Conservation (phyloP, 2,888 invertebrate species). For the Agelastica alni region DNA sequence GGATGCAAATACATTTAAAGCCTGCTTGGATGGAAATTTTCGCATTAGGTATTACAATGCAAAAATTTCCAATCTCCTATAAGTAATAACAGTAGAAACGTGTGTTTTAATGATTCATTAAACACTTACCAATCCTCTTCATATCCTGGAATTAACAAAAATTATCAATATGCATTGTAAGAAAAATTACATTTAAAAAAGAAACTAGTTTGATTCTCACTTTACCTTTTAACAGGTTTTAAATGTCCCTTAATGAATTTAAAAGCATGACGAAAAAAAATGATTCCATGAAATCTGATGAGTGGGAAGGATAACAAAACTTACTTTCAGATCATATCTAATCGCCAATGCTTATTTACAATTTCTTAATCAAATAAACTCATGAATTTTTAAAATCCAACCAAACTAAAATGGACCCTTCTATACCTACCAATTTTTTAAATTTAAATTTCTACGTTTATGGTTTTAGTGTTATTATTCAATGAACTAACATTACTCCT, state of each 20-base stretch:
- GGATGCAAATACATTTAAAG: slow-evolving; percentile 1
- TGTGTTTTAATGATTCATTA: slow-evolving; percentile 29
- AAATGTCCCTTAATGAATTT: too few species aligned
- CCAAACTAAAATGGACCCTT: too few species aligned
- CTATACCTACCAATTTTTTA: too few species aligned
- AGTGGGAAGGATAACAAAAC: too few species aligned
- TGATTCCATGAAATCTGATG: too few species aligned
- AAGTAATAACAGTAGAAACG: slow-evolving; percentile 26
- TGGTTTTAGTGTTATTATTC: too few species aligned
- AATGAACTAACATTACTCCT: neutral
- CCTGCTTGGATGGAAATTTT: neutral
- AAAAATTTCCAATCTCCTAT: slow-evolving; percentile 16
- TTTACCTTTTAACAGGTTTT: slow-evolving; percentile 28
- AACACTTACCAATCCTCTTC: slow-evolving; percentile 56
- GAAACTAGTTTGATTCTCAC: slow-evolving; percentile 20
- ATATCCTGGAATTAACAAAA: slow-evolving; percentile 53
- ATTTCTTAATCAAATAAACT: too few species aligned
- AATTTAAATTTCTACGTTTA: too few species aligned
- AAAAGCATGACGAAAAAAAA: too few species aligned
- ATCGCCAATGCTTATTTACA: too few species aligned
- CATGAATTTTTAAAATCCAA: too few species aligned
- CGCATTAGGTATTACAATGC: neutral
- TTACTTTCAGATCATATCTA: too few species aligned
- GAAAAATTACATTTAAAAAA: slow-evolving; percentile 23
- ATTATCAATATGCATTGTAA: slow-evolving; percentile 40